These are phyloP conservation scores for Philaenus spumarius DNA, from an alignment of 1,140 invertebrate species.

Conservation along the genomic window DNA sequence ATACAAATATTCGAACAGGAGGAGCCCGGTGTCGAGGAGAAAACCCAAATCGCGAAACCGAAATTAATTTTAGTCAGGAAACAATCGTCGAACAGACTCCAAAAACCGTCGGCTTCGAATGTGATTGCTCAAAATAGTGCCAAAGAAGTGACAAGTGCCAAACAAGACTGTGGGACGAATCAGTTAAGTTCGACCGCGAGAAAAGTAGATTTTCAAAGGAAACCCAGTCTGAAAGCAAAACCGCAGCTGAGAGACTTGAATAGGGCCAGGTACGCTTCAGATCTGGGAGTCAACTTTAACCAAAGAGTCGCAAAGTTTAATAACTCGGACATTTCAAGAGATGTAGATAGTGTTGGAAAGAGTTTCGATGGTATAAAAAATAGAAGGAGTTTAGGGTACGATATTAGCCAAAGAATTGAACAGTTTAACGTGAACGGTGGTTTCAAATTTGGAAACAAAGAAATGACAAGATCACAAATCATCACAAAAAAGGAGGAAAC, in stretches of 20 bases:
- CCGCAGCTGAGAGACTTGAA: not conserved
- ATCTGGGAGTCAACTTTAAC: not conserved
- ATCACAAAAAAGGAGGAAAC: no score
- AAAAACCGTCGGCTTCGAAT: not conserved
- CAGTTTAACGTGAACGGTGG: no score
- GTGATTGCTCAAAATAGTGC: not conserved
- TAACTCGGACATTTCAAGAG: not conserved
- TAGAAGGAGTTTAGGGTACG: no score
- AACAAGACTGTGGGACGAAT: no score
- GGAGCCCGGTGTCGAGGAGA: not conserved
- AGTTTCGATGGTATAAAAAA: no score
- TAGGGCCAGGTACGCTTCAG: no score
- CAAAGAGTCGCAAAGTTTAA: slow-evolving; percentile 4
- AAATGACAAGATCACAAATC: no score
- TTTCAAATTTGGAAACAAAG: no score
- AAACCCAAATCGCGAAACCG: not conserved
- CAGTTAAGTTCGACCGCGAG: no score
- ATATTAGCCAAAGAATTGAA: no score
- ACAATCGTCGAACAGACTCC: not conserved
- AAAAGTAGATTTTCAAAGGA: not conserved
- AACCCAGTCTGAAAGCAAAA: slow-evolving; percentile 10
- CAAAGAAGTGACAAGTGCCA: not conserved
- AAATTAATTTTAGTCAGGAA: slow-evolving; percentile 5
- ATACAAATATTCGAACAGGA: slow-evolving; percentile 22
- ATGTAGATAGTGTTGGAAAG: no score